phyloP scores from a whole-genome alignment of 2,888 invertebrate species.

The Gymnocheta viridis region DNA sequence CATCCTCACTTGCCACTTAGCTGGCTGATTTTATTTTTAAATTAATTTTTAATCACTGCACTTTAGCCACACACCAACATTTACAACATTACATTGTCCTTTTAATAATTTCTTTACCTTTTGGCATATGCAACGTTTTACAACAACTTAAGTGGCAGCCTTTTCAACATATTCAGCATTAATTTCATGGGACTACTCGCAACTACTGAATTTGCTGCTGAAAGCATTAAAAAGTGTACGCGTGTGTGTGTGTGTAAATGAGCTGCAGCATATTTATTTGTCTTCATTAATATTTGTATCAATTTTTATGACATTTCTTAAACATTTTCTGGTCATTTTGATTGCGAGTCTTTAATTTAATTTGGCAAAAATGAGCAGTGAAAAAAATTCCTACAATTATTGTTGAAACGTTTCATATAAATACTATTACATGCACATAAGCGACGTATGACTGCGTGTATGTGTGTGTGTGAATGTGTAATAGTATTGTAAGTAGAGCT shows the following conservation, averaged over 20 bases:
- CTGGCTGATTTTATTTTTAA: background rate
- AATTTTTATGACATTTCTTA: constrained; percentile 42
- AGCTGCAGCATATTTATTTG: background rate
- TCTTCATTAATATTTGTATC: constrained; percentile 2
- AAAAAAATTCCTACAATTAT: background rate
- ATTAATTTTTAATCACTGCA: constrained; percentile 11
- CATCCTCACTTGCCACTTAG: background rate
- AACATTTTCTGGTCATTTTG: constrained; percentile 37
- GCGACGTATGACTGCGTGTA: background rate
- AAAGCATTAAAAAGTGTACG: background rate
- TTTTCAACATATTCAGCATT: background rate
- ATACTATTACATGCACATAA: background rate
- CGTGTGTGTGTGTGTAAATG: background rate
- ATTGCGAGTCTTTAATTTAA: constrained; percentile 37
- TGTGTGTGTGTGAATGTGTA: background rate
- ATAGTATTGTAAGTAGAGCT: no score
- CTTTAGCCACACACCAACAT: background rate
- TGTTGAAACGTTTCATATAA: constrained; percentile 1
- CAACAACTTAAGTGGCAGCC: background rate
- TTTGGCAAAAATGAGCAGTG: constrained; percentile 7
- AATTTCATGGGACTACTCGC: background rate
- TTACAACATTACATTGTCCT: background rate
- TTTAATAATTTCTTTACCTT: background rate
- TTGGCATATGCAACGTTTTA: background rate
- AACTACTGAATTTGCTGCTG: background rate